phyloP scores from a whole-genome alignment of 2,113 vertebrate species.

The Passer montanus region DNA sequence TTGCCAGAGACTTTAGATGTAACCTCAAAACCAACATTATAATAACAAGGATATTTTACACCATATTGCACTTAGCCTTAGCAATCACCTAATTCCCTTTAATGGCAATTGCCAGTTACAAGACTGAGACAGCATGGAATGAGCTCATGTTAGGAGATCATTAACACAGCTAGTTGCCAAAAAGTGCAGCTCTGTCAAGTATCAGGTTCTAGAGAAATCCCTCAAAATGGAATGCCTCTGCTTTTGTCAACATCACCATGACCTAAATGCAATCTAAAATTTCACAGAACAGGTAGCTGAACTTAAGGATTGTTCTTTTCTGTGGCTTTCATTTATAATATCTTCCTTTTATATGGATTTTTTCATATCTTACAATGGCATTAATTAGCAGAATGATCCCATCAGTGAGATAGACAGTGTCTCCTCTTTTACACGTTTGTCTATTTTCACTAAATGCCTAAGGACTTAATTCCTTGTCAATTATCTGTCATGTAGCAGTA shows the following conservation, averaged over 20 bases:
- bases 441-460: background rate
- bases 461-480: background rate
- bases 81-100: background rate
- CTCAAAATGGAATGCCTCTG: background rate
- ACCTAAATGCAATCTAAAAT: background rate
- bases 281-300: background rate
- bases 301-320: background rate
- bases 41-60: constrained; percentile 17
- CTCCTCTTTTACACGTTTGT: background rate
- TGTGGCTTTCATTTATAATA: background rate
- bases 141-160: background rate
- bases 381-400: background rate
- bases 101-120: background rate
- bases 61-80: background rate
- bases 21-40: background rate
- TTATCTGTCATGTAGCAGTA: background rate
- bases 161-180: background rate
- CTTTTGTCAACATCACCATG: background rate
- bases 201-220: background rate
- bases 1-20: background rate
- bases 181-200: background rate
- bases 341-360: background rate
- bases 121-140: background rate
- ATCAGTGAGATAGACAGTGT: background rate
- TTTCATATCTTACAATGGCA: background rate